Evolutionary conservation across 1,140 invertebrate genomes (phyloP).

Genomic region (Schlechtendalia chinensis): DNA sequence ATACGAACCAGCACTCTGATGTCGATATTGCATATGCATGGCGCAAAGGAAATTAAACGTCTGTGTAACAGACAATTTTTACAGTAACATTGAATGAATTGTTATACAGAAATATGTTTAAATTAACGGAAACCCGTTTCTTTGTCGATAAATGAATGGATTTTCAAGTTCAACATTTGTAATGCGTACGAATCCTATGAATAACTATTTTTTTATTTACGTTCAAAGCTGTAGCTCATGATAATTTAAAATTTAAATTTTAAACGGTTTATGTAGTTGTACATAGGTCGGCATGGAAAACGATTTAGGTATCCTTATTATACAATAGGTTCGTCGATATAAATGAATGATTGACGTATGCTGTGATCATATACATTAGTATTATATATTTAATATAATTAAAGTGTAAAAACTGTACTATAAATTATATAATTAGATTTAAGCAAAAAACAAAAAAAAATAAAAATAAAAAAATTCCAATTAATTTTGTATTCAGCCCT

Average conservation of each 20-base stretch:
- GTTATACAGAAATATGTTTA: not conserved
- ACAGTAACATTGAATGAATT: no score
- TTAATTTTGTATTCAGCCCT: conserved; percentile 38
- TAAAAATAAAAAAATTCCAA: conserved; percentile 23
- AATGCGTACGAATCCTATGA: not conserved
- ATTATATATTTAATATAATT: conserved; percentile 18
- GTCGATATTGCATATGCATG: no score
- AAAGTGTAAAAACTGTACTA: conserved; percentile 22
- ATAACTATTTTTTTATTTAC: not conserved
- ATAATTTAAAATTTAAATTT: no score
- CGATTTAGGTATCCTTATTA: conserved; percentile 17
- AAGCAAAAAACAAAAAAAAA: conserved; percentile 15
- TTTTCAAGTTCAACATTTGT: not conserved
- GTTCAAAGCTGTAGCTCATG: not conserved
- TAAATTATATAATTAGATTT: conserved; percentile 14
- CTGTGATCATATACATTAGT: conserved; percentile 49
- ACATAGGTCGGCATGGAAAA: conserved; percentile 5
- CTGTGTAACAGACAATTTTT: no score
- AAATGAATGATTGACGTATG: conserved; percentile 34
- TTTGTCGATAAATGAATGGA: no score
- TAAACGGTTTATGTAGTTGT: conserved; percentile 21
- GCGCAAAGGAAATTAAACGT: no score
- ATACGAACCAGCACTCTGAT: no score
- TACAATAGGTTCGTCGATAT: conserved; percentile 42
- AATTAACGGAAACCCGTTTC: not conserved